phyloP scores from a whole-genome alignment of 2,888 invertebrate species.

The Carterocephalus palaemon region DNA sequence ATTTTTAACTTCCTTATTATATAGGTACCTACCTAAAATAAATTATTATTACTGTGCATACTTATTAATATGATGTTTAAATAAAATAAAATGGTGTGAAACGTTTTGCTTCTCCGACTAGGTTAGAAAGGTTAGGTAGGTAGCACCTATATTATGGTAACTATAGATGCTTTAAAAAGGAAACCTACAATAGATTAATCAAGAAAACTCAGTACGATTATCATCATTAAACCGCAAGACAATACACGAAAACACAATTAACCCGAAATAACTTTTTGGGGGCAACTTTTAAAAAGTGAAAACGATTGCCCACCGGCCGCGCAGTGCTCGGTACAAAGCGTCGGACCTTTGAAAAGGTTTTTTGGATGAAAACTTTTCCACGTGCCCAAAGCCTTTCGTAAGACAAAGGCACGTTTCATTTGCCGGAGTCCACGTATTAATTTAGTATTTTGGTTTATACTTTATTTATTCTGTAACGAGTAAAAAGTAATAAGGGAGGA shows the following conservation, averaged over 20 bases:
- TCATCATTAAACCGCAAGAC: no score
- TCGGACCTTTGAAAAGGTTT: conserved; percentile 18
- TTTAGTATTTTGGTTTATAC: not conserved
- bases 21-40: no score
- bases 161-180: no score
- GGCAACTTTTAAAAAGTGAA: conserved; percentile 10
- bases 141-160: no score
- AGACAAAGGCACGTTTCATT: conserved; percentile 20
- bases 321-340: conserved; percentile 35
- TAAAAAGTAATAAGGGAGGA: not conserved
- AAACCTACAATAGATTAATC: no score
- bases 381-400: conserved; percentile 18
- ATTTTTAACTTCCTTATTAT: no score
- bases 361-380: conserved; percentile 19
- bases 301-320: conserved; percentile 12
- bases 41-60: no score
- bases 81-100: no score
- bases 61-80: no score
- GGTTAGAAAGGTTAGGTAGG: no score
- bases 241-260: conserved; percentile 2
- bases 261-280: conserved; percentile 1
- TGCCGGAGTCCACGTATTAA: conserved; percentile 1
- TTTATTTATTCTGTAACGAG: not conserved
- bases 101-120: no score
- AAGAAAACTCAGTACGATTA: no score